These are phyloP conservation scores for Leucoma salicis DNA, from an alignment of 2,888 invertebrate genomes.

Conservation along the genomic window DNA sequence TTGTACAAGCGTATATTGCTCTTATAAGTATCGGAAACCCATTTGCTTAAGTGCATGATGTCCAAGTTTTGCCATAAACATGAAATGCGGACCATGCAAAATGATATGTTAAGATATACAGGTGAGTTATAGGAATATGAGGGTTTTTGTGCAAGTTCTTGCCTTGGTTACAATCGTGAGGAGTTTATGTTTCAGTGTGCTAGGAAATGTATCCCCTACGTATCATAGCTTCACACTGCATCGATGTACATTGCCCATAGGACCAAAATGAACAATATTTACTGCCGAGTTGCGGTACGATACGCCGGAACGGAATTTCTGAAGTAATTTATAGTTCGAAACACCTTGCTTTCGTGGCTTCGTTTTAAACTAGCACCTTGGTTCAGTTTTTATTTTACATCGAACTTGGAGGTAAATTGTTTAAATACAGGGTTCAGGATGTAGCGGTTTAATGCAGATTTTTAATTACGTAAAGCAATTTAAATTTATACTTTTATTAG, in stretches of 20 bases:
- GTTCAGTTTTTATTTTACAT: slow-evolving; percentile 33
- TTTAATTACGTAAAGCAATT: too few relatives aligned
- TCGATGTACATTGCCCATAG: slow-evolving; percentile 64
- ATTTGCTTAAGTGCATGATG: slow-evolving; percentile 80
- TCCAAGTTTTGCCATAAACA: slow-evolving; percentile 79
- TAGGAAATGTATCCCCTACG: slow-evolving; percentile 32
- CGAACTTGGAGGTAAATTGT: slow-evolving; percentile 21
- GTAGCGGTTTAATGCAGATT: not conserved
- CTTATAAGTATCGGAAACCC: slow-evolving; percentile 79
- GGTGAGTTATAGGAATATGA: slow-evolving; percentile 41
- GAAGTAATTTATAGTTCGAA: slow-evolving; percentile 73
- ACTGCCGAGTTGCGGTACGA: slow-evolving; percentile 64
- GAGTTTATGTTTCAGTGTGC: slow-evolving; percentile 28
- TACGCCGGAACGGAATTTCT: slow-evolving; percentile 64
- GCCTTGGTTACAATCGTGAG: slow-evolving; percentile 33
- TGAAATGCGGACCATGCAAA: slow-evolving; percentile 74
- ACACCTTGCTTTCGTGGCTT: slow-evolving; percentile 53
- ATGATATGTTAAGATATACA: slow-evolving; percentile 74
- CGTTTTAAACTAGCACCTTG: slow-evolving; percentile 25
- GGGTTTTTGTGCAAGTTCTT: slow-evolving; percentile 26
- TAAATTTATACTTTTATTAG: too few relatives aligned
- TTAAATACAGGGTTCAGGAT: slow-evolving; percentile 11
- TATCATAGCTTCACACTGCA: slow-evolving; percentile 49
- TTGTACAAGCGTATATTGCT: slow-evolving; percentile 61
- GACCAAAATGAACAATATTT: slow-evolving; percentile 76